Base-by-base conservation (phyloP, 2,888 invertebrate genomes). In the Pycnomerus fuliginosus region DNA sequence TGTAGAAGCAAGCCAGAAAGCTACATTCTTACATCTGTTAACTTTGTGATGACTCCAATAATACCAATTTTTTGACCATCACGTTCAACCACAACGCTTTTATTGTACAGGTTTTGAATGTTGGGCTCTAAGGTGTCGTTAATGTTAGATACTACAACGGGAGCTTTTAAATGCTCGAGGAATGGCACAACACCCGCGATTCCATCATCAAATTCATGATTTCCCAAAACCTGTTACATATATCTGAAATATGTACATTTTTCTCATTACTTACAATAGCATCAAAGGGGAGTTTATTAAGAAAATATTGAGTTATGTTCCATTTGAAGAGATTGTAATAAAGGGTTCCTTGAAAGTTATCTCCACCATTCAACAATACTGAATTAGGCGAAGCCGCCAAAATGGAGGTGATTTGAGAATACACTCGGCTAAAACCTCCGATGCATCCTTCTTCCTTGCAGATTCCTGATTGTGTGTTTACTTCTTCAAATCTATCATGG, bases 181-280 rank as follows among this genome's bases (percentile, higher is more conserved):
- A 87, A 90, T 0, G 87, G 87, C 0, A 84, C 76, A 0, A 90
- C 69, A 0, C 87, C 90, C 4, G 72, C 79, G 1, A 90, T 73
- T 2, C 80, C 82, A 57, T 86, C 79, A 64, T 92, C 92, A 60
- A 93, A 92, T 67, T 92, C 92, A 60, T 93, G 91, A 68, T 91
- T 91, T 1, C 91, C 91, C 5, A 91, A 66, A 0, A 87, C 85
- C 90, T 90, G 64, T 10, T 52, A 65, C 41, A 42, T n/a, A 33
- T 14, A n/a, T n/a, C n/a, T n/a, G n/a, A n/a, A n/a, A n/a, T n/a
- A n/a, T n/a, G n/a, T n/a, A n/a, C n/a, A n/a, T n/a, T n/a, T n/a
- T n/a, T n/a, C n/a, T n/a, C n/a, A n/a, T n/a, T n/a, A 71, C 75
- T 74, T 72, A 87, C 87, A 76, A 87, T 83, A 1, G 82, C 90